Conservation (phyloP, 2,113 vertebrate species). For the Lampris megalopsis region DNA sequence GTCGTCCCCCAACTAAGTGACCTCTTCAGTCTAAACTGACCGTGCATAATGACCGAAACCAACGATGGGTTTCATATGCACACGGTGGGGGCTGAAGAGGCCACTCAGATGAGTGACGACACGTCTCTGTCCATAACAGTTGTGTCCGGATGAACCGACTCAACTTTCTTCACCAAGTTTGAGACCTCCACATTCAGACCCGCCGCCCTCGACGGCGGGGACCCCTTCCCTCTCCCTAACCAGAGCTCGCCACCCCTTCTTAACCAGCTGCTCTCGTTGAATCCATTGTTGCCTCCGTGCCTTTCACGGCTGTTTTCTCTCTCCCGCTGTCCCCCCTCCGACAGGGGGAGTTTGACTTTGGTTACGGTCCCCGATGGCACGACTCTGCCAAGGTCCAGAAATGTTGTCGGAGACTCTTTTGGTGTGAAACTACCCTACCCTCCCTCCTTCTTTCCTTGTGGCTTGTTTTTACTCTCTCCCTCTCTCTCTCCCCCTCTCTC, state of each 20-base stretch:
- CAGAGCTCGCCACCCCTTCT: conserved; percentile 7
- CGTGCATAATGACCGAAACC: no score
- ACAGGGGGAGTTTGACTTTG: neutral
- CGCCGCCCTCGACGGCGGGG: neutral
- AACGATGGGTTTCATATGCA: no score
- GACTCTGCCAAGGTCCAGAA: neutral
- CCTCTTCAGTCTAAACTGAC: conserved; percentile 13
- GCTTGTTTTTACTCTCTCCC: neutral
- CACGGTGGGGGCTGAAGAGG: no score
- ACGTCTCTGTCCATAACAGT: no score
- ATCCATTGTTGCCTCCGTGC: neutral
- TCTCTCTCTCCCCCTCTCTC: neutral
- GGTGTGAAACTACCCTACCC: neutral
- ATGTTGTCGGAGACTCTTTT: neutral
- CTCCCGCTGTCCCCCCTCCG: neutral
- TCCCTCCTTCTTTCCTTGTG: neutral
- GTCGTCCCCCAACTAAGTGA: no score
- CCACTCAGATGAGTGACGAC: no score
- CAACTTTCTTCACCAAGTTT: no score
- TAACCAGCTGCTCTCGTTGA: conserved; percentile 1
- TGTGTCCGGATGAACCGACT: no score
- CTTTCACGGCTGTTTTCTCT: neutral
- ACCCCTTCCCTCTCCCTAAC: neutral
- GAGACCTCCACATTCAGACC: conserved; percentile 14
- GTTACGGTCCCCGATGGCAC: neutral